Evolutionary conservation across 2,888 invertebrate genomes (phyloP).

Genomic region (Sinodicranocentrus sp.): DNA sequence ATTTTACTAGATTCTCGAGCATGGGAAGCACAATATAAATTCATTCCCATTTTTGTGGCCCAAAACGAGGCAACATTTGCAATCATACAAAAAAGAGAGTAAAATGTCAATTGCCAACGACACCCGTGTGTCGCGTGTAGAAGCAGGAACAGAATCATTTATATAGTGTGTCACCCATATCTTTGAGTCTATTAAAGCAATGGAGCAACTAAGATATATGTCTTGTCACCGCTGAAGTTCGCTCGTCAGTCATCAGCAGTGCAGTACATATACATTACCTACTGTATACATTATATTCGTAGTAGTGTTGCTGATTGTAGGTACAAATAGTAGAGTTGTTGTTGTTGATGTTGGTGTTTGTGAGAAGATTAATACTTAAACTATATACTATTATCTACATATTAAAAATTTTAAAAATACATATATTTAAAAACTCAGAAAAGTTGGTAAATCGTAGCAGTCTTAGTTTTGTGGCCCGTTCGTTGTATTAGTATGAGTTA

Average conservation of each 20-base stretch:
- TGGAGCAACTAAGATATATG: no score
- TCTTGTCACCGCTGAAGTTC: no score
- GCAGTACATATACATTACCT: neutral
- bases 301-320: conserved; percentile 31
- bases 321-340: conserved; percentile 41
- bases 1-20: no score
- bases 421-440: conserved; percentile 44
- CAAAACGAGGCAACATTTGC: no score
- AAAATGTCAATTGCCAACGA: no score
- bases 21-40: no score
- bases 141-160: no score
- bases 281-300: conserved; percentile 3
- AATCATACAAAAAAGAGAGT: no score
- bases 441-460: conserved; percentile 61
- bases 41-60: no score
- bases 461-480: conserved; percentile 64
- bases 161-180: no score
- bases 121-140: no score
- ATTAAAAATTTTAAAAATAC: conserved; percentile 39
- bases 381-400: conserved; percentile 47
- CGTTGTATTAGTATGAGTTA: conserved; percentile 67
- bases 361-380: conserved; percentile 59
- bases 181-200: no score
- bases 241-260: conserved; percentile 3
- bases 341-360: conserved; percentile 64